Evolutionary conservation across 2,113 vertebrate genomes (phyloP).

Genomic region (Litocranius walleri): DNA sequence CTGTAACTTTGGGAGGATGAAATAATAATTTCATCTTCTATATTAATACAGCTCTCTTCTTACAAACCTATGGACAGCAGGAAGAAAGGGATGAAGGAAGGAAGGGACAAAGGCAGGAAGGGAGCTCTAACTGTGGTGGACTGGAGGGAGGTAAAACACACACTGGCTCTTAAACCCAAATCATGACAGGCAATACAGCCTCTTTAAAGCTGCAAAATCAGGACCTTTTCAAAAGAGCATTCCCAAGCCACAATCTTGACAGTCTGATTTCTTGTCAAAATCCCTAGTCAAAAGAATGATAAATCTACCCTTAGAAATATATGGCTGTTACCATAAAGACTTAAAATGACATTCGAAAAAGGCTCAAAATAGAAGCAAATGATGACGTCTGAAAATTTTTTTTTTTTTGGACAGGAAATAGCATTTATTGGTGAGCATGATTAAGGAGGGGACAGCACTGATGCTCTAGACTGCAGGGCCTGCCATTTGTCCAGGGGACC

Average conservation of each 20-base stretch:
- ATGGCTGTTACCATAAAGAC: slow-evolving; percentile 46
- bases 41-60: neutral
- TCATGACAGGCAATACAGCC: neutral
- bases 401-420: too few species aligned
- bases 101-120: neutral
- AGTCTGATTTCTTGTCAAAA: slow-evolving; percentile 32
- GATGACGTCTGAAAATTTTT: slow-evolving; percentile 34
- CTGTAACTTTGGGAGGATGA: neutral
- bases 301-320: slow-evolving; percentile 26
- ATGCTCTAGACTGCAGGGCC: too few species aligned
- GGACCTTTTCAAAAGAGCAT: neutral
- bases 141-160: neutral
- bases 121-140: neutral
- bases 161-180: neutral
- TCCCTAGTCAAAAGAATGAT: neutral
- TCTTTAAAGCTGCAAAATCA: neutral
- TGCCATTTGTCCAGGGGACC: too few species aligned
- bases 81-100: neutral
- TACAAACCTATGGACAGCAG: neutral
- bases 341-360: slow-evolving; percentile 38
- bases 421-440: too few species aligned
- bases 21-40: neutral
- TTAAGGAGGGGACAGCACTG: too few species aligned
- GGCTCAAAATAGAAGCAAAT: slow-evolving; percentile 53
- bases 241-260: neutral